Base-by-base conservation (phyloP, 2,113 vertebrate genomes). In the Paramormyrops kingsleyae region DNA sequence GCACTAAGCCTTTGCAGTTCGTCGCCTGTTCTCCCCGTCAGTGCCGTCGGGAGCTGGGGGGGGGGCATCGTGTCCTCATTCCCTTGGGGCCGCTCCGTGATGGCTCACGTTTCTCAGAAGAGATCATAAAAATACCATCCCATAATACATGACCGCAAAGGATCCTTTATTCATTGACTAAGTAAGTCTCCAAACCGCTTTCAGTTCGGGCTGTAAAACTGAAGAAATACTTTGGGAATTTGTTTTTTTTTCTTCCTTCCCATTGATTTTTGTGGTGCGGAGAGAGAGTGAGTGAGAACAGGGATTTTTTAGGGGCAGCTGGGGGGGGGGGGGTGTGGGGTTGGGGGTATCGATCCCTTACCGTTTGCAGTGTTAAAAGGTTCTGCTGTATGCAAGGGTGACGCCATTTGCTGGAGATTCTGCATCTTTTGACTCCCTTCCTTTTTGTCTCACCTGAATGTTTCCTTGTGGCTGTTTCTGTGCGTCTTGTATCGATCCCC, bases 321-420 rank as follows among this genome's bases (percentile, higher is more conserved):
- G 42, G 44, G 42, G n/a, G 59, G 21, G n/a, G 2, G 0, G 27
- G 83, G 83, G 44, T 50, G 42, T 9, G 46, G 47, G 21, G 46
- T 12, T 27, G 47, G 47, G 44, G 83, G 83, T 89, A 92, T 93
- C 90, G 90, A 92, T 91, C 90, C 47, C 39, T 90, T 44, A 15
- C 52, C 52, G 88, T 89, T 87, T 88, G 66, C 13, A 24, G 31
- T 24, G 62, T 83, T 89, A 46, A 59, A 59, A 31, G 52, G 88
- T 91, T 89, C 89, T 89, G 88, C 53, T 87, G 86, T 91, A 74
- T 59, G 70, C 74, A 24, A 59, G 35, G 24, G 85, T 8, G 4
- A 24, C 24, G 49, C 85, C 85, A 52, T 87, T 90, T 74, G 46
- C 52, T 21, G 47, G 74, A 35, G 31, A n/a, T 10, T 56, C 19